Base-by-base conservation (phyloP, 2,888 invertebrate genomes). In the Xanthia togata region DNA sequence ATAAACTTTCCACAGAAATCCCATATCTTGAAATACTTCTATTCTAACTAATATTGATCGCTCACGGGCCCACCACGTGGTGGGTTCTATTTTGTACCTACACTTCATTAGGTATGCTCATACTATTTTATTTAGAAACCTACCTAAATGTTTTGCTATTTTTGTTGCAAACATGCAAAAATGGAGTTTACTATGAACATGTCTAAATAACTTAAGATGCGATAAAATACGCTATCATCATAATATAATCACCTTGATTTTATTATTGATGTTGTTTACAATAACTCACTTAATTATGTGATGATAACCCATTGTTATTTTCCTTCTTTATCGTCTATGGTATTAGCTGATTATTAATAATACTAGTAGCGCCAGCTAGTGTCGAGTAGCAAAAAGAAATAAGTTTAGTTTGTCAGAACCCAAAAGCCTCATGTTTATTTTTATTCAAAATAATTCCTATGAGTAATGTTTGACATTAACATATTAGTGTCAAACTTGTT, bases 321-420 rank as follows among this genome's bases (percentile, higher is more conserved):
- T 83, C 44, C 35, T 35, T 20, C 23, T 14, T 5, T 14, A 41
- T 12, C n/a, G 38, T 63, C 9, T 17, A 55, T 50, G 55, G 31
- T 50, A 38, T 70, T 79, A 67, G 68, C 31, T 55, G 35, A 53
- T 47, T 44, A 17, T 47, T 20, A 47, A 20, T 35, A 20, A 14
- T 35, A 53, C 14, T 35, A 1, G n/a, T 73, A 78, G 17, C 84
- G 90, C 86, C 92, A 91, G 90, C 94, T 93, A 62, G 82, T 81
- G 74, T 38, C 38, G 74, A 92, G 69, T 89, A 89, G 92, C 69
- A 64, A 20, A 14, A 47, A 26, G 0, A 55, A 26, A 3, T 8
- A 41, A 44, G 0, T 50, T 17, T 4, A 17, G 4, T 53, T 63
- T 47, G 11, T n/a, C 31, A 59, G 11, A 50, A 20, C 20, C n/a